Conservation (phyloP, 2,888 invertebrate species). For the Pyrocoelia pectoralis region DNA sequence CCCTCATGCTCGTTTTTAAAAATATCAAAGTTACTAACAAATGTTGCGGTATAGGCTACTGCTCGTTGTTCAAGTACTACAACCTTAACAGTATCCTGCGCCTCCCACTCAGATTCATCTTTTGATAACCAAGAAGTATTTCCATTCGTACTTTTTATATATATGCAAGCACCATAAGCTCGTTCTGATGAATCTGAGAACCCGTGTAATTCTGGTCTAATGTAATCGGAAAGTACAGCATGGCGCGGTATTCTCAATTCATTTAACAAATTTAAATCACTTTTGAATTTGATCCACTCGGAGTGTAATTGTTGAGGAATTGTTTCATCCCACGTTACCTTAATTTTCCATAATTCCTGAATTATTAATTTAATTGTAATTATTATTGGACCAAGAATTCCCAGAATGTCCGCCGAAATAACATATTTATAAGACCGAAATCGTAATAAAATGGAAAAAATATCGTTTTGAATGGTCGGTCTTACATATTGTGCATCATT, state of each 20-base stretch:
- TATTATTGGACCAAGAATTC: conserved; percentile 1
- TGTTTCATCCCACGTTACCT: background rate
- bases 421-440: conserved; percentile 41
- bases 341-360: background rate
- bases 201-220: background rate
- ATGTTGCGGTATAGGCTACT: conserved; percentile 29
- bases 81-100: too few species aligned
- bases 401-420: background rate
- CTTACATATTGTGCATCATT: conserved; percentile 46
- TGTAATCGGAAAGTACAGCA: background rate
- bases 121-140: too few species aligned
- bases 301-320: background rate
- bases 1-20: conserved; percentile 12
- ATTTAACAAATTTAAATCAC: background rate
- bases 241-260: background rate
- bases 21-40: conserved; percentile 22
- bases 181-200: too few species aligned
- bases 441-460: conserved; percentile 43
- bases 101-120: too few species aligned
- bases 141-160: too few species aligned
- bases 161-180: too few species aligned
- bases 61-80: conserved; percentile 16
- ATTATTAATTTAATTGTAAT: background rate
- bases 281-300: background rate
- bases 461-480: conserved; percentile 42